Evolutionary conservation across 2,797 vertebrate genomes (phyloP).

Genomic region (Acomys russatus): DNA sequence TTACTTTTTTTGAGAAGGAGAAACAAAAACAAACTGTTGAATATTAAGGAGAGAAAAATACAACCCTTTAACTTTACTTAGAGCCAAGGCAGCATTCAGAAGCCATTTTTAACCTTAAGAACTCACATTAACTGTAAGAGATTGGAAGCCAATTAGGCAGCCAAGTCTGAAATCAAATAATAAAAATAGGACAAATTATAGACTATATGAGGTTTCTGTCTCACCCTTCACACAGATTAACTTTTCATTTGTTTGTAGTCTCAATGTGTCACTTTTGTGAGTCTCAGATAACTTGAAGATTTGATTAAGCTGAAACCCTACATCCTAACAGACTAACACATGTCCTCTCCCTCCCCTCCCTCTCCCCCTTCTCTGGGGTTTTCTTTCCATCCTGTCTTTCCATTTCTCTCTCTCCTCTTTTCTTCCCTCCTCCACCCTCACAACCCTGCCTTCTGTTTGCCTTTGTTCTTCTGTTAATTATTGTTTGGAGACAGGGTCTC

Average conservation of each 20-base stretch:
- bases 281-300: background rate
- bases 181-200: conserved; percentile 37
- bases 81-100: conserved; percentile 9
- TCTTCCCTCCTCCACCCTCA: background rate
- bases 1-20: background rate
- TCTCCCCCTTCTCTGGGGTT: background rate
- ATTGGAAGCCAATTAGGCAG: conserved; percentile 21
- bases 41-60: background rate
- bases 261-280: background rate
- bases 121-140: background rate
- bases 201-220: conserved; percentile 20
- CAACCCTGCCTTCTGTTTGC: background rate
- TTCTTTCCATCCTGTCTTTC: background rate
- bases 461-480: background rate
- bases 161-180: conserved; percentile 24
- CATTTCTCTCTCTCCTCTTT: background rate
- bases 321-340: background rate
- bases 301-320: background rate
- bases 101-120: conserved; percentile 19
- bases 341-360: background rate
- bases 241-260: conserved; percentile 37
- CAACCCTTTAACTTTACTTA: background rate
- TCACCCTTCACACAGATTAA: conserved; percentile 24
- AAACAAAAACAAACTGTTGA: background rate
- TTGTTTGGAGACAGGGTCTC: too few species aligned